Evolutionary conservation across 2,888 invertebrate genomes (phyloP), one percentile per base, ranked within the genome.

Genomic region (Eudemis profundana): DNA sequence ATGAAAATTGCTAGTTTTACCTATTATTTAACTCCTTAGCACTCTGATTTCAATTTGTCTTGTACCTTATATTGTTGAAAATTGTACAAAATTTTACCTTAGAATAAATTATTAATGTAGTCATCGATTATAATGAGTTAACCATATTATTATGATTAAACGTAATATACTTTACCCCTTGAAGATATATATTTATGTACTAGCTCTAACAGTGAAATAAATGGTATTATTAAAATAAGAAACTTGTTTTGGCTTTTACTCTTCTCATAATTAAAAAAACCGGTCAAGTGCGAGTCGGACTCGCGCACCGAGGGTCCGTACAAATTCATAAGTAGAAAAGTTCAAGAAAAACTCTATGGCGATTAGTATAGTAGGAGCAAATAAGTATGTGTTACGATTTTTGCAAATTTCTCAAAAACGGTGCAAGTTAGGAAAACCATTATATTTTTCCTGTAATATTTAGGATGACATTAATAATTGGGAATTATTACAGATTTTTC

Each of bases 181-280:
- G 81, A 78, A 84, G 76, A 75, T 83, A 82, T 86, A 79, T 85
- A 88, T 89, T 86, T 89, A 87, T 89, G 84, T 87, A 85, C 81
- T 85, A 87, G 85, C 79, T 81, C 83, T 90, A 90, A 90, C 90
- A 80, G 86, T 85, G 74, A 87, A 88, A 89, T 90, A 90, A 90
- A 89, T 85, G 84, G 85, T 86, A 86, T 86, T 83, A 87, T 81
- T 78, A 82, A 83, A 83, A 78, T 53, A 54, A 54, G 51, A 5
- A 46, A 64, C 50, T 68, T 70, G 67, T 40, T 68, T 70, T 69
- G 51, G 46, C 64, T 66, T 61, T 19, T 61, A 29, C 54, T 49
- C 23, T 19, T 50, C 7, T 12, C 42, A 33, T 33, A 33, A 1
- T 33, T 33, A 3, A n/a, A n/a, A n/a, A n/a, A n/a, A n/a, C n/a